Base-by-base conservation (phyloP, 2,888 invertebrate species). In the Lomographa bimaculata region DNA sequence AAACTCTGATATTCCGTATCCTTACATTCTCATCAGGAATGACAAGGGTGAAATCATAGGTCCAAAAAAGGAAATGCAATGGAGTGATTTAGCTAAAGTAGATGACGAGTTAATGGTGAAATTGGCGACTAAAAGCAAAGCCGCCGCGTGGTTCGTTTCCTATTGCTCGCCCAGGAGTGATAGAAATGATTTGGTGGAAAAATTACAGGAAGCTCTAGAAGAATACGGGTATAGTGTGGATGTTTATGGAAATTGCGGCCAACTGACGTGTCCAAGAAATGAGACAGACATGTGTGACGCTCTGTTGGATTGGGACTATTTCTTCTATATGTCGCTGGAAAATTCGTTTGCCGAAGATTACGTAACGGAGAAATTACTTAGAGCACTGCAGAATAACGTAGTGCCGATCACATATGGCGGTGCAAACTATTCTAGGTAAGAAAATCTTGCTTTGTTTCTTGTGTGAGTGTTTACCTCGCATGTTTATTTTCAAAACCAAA, bases 251-350 rank as follows among this genome's bases (percentile, higher is more conserved):
- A 45, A 53, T 0, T 92, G 92, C 65, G 91, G 92, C 0, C 49
- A 55, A 0, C 46, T 76, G 0, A 48, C 54, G 5, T 87, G 87
- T 40, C 65, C 79, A 0, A 61, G 52, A 38, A 18, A 55, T 0
- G 50, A 45, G 2, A 50, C 59, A n/a, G 29, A 58, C 0, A 60
- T 60, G 7, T 89, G 89, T 40, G 61, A 74, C 32, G 46, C 39
- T 11, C 65, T 77, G 52, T 43, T 91, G 24, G 86, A 90, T 46
- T 78, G 70, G 6, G 86, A 93, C 38, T 95, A 95, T 71, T 94
- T 91, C 64, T 95, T 95, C 64, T 95, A 95, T 62, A 71, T 95
- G 46, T 80, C 91, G 0, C 92, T 95, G 59, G 95, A 95, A 75
- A 95, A 95, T 70, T 93, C 94, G 1, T 91, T 93, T 53, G 93